Evolutionary conservation across 1,140 invertebrate genomes (phyloP), one percentile per base, ranked within the genome.

Genomic region (Drosophila micromelanica): DNA sequence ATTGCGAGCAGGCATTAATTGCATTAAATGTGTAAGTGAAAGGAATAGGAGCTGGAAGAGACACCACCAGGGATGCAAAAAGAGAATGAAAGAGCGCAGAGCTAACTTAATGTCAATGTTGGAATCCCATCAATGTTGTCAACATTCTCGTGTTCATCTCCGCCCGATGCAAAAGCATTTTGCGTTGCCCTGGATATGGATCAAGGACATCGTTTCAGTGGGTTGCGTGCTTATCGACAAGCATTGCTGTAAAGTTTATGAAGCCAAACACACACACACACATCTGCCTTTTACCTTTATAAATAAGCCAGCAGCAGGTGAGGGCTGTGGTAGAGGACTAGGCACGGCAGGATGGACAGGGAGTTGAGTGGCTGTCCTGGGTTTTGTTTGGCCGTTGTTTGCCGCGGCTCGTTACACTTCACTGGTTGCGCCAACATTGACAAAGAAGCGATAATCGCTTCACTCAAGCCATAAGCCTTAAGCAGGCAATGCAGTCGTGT

Each of bases 381-480:
- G 37, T 20, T 49, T 73, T 62, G 56, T 62, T 69, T 62, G 51
- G 27, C 46, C 63, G 72, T 70, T 70, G 65, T 74, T 74, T 70
- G 67, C 65, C 45, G 42, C 59, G 67, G 65, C 65, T 62, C 43
- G 43, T 42, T 68, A 69, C 65, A 69, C 65, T 74, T 61, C 67
- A 70, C 56, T 70, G 65, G 38, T 37, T 74, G 59, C 65, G 52
- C 42, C 72, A 74, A 74, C 72, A 74, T 70, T 74, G 72, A 70
- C 72, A 74, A 69, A 70, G 72, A 74, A 54, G 72, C 72, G 59
- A 74, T 74, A 70, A 74, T 74, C 72, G 59, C 59, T 74, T 70
- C 59, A 74, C 70, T 74, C 59, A 57, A 63, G 52, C 65, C 38
- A 56, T 74, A 74, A 74, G 57, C 72, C 59, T 70, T 70, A 63